Conservation (phyloP, 2,888 invertebrate species). For the Omphaloscelis lunosa region DNA sequence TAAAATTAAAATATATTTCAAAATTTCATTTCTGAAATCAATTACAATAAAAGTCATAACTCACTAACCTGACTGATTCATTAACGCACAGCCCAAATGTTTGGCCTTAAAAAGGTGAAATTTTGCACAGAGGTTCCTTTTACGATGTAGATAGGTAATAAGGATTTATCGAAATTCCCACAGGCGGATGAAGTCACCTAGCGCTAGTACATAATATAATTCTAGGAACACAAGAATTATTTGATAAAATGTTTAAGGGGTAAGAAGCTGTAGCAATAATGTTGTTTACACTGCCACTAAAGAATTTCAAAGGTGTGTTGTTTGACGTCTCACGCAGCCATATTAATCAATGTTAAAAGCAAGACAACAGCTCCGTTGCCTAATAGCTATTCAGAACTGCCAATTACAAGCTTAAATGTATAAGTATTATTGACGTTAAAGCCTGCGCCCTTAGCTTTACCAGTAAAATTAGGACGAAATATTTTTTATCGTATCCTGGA, state of each 20-base stretch:
- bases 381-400: slow-evolving; percentile 31
- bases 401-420: slow-evolving; percentile 39
- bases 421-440: slow-evolving; percentile 28
- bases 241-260: slow-evolving; percentile 16
- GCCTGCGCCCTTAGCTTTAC: not conserved
- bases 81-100: not conserved
- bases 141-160: not conserved
- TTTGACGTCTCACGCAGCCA: slow-evolving; percentile 40
- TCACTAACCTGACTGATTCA: not conserved
- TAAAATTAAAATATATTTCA: too few species aligned
- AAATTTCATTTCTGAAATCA: not conserved
- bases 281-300: slow-evolving; percentile 7
- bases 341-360: slow-evolving; percentile 37
- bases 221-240: not conserved
- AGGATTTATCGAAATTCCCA: not conserved
- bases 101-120: not conserved
- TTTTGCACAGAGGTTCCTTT: not conserved
- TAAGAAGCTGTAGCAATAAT: not conserved
- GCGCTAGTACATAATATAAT: not conserved
- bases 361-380: slow-evolving; percentile 26
- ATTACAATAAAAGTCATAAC: not conserved
- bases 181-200: not conserved
- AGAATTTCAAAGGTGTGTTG: slow-evolving; percentile 54
- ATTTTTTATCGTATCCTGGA: not conserved
- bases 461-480: not conserved